Conservation (phyloP, 2,888 invertebrate genomes). For the Drosophila putrida region DNA sequence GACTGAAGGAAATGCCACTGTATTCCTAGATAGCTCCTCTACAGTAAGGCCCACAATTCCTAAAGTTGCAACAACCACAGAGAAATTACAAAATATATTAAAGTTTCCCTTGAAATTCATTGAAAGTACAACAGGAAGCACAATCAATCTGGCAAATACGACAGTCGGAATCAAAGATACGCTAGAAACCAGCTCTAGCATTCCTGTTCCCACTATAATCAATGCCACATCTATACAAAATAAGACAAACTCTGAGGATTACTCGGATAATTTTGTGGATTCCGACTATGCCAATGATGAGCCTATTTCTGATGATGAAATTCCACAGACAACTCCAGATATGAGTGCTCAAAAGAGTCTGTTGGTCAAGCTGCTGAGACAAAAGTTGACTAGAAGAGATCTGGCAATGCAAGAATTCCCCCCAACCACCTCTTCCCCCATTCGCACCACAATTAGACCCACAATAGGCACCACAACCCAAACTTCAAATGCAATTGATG, state of each 20-base stretch:
- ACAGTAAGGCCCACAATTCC: background rate
- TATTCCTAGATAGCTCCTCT: background rate
- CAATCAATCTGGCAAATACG: background rate
- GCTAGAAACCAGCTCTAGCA: slow-evolving; percentile 40
- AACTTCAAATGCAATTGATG: slow-evolving; percentile 13
- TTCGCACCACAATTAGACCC: background rate
- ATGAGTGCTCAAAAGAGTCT: slow-evolving; percentile 41
- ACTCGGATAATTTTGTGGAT: slow-evolving; percentile 47
- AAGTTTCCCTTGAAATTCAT: background rate
- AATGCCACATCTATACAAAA: slow-evolving; percentile 17
- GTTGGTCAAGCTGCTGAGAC: slow-evolving; percentile 44
- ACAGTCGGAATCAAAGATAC: slow-evolving; percentile 16
- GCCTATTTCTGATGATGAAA: slow-evolving; percentile 29
- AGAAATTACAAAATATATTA: background rate
- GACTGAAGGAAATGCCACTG: background rate
- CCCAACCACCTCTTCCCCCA: slow-evolving; percentile 19
- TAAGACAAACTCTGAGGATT: slow-evolving; percentile 20
- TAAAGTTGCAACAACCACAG: background rate
- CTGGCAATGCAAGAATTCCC: slow-evolving; percentile 9
- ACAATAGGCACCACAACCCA: slow-evolving; percentile 5
- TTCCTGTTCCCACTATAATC: slow-evolving; percentile 32
- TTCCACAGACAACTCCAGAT: background rate
- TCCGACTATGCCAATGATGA: slow-evolving; percentile 64
- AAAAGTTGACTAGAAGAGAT: slow-evolving; percentile 38
- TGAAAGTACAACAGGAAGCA: slow-evolving; percentile 14